Base-by-base conservation (phyloP, 2,888 invertebrate species). In the Xanthostigma xanthostigma region DNA sequence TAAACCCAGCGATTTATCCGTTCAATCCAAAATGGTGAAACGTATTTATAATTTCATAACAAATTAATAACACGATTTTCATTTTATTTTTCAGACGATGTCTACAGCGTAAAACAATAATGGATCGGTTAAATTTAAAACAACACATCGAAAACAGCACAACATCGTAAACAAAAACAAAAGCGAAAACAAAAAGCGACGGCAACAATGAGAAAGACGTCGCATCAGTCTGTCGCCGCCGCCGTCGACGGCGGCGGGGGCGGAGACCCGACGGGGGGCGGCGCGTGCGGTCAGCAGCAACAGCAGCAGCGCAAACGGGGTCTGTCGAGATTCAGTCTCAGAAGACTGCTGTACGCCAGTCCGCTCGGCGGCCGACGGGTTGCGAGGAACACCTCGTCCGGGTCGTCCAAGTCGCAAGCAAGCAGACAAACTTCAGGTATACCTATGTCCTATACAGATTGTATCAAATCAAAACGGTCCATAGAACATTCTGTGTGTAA, bases 341-440 rank as follows among this genome's bases (percentile, higher is more conserved):
- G 83, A 43, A 74, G 81, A 52, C 68, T 84, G 53, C 72, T 84
- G 50, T 79, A 83, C 50, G 79, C 82, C 56, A 81, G 81, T 62
- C 83, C 83, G 3, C 70, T 83, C 14, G 73, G 82, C 49, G 80
- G 79, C 37, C 71, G 80, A 46, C 72, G 82, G 57, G 73, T 81
- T 42, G 59, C 60, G 38, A 36, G 46, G 27, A 60, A 60, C 41
- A 62, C 57, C 48, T 53, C 59, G 6, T 59, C 59, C 3, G 57
- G 60, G 3, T 55, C 62, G 8, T 61, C 62, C 5, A 64, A 62
- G 51, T 51, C 57, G 17, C 53, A 55, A 27, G 27, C 27, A 6
- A 27, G 27, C 27, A 27, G 27, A 27, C 27, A 27, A 27, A 27
- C 27, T 27, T 27, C 27, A 27, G 27, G 27, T 27, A 27, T 27